Base-by-base conservation (phyloP, 1,140 invertebrate genomes). In the Lethrus apterus region DNA sequence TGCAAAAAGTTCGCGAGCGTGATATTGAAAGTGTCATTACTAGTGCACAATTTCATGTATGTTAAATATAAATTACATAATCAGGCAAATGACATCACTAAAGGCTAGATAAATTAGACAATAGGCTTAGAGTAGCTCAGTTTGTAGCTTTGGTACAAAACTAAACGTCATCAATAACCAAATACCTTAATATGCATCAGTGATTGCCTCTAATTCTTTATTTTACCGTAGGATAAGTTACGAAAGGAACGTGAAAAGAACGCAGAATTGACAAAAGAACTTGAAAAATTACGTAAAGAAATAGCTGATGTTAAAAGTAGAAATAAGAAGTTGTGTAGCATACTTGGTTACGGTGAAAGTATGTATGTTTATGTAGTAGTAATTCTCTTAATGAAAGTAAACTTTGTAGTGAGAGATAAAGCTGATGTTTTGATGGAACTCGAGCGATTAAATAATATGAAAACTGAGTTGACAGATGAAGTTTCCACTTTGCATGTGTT, bases 261-360 rank as follows among this genome's bases (percentile, higher is more conserved):
- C 55, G 57, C 59, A 42, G 57, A 69, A 21, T 65, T 88, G 13
- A 74, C 69, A 51, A 68, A 74, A 54, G 77, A 82, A 63, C 65
- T 86, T 14, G 69, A 74, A 23, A 71, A 60, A 38, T 61, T 84
- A 33, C 81, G 80, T 58, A 70, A 75, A 48, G 83, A 88, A 59
- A 70, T 88, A 10, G 67, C 76, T 14, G 74, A 78, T 65, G 83
- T 87, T 1, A 89, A 86, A 64, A 74, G 76, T 41, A 77, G 85
- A 57, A 88, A 87, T 67, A 84, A 80, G 63, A 84, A 83, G 50
- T 65, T 89, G 2, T 87, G 80, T 68, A 77, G 78, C 57, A 85
- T 87, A 62, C 66, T 88, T 46, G 76, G 76, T n/a, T 78, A 83
- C 54, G 83, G 82, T 38, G 84, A 88, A 75, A 86, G 84, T 87